These are phyloP conservation scores for Oncorhynchus mykiss DNA, from an alignment of 2,113 vertebrate species.

Conservation along the genomic window DNA sequence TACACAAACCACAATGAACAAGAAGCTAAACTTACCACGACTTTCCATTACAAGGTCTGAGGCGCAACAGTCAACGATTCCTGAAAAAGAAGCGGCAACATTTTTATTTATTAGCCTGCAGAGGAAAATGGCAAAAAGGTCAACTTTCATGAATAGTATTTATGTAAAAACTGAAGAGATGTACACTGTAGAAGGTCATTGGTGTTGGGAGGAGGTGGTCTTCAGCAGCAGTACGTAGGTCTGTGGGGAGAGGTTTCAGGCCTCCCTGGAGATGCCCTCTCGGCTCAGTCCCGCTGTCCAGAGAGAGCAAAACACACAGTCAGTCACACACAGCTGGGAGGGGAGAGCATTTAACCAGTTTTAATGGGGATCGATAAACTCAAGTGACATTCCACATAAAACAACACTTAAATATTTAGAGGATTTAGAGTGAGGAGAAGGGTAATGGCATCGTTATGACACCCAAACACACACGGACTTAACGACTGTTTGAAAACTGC, in stretches of 20 bases:
- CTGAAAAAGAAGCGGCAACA: slow-evolving; percentile 50
- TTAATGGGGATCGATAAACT: too few species aligned
- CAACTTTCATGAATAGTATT: background rate
- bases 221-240: slow-evolving; percentile 39
- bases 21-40: slow-evolving; percentile 69
- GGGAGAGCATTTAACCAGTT: too few species aligned
- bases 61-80: slow-evolving; percentile 63
- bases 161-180: slow-evolving; percentile 30
- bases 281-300: background rate
- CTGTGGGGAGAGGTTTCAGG: background rate
- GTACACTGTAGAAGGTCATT: slow-evolving; percentile 74
- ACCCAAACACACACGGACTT: background rate
- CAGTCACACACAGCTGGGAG: too few species aligned
- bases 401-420: background rate
- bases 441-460: too few species aligned
- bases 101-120: background rate
- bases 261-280: background rate
- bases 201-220: slow-evolving; percentile 48
- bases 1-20: slow-evolving; percentile 38
- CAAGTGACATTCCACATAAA: too few species aligned
- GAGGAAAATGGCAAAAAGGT: background rate
- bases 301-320: background rate
- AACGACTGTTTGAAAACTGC: too few species aligned
- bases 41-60: slow-evolving; percentile 80
- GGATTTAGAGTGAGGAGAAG: too few species aligned